phyloP scores from a whole-genome alignment of 2,113 vertebrate species.

The Amphiprion percula region DNA sequence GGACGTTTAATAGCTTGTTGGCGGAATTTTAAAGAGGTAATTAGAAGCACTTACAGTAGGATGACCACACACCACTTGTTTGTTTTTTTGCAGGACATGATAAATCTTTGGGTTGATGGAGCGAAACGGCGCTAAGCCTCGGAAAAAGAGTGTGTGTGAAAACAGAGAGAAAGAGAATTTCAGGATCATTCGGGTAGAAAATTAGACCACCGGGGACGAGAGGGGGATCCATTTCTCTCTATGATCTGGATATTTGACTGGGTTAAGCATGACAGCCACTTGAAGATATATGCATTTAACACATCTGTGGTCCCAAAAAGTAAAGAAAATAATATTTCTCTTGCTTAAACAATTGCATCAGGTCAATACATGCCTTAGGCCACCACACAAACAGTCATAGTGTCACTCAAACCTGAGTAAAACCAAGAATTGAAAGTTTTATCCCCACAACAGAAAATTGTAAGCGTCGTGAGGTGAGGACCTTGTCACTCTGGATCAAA shows the following conservation, averaged over 20 bases:
- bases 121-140: constrained; percentile 45
- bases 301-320: background rate
- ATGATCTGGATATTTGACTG: constrained; percentile 48
- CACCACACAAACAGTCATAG: constrained; percentile 16
- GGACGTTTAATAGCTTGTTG: constrained; percentile 74
- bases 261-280: constrained; percentile 27
- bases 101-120: constrained; percentile 74
- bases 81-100: constrained; percentile 74
- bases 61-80: constrained; percentile 73
- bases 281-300: constrained; percentile 36
- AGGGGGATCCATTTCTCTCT: constrained; percentile 15
- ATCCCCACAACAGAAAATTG: constrained; percentile 45
- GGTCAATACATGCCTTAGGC: background rate
- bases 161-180: constrained; percentile 57
- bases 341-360: constrained; percentile 18
- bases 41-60: constrained; percentile 76
- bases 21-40: constrained; percentile 80
- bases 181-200: constrained; percentile 56
- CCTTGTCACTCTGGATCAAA: constrained; percentile 72
- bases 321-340: background rate
- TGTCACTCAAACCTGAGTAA: constrained; percentile 28
- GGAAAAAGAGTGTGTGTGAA: constrained; percentile 21
- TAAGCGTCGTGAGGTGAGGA: constrained; percentile 50
- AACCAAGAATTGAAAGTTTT: constrained; percentile 48
- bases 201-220: constrained; percentile 53